Evolutionary conservation across 2,113 vertebrate species (phyloP).

Genomic region (Trichomycterus rosablanca): DNA sequence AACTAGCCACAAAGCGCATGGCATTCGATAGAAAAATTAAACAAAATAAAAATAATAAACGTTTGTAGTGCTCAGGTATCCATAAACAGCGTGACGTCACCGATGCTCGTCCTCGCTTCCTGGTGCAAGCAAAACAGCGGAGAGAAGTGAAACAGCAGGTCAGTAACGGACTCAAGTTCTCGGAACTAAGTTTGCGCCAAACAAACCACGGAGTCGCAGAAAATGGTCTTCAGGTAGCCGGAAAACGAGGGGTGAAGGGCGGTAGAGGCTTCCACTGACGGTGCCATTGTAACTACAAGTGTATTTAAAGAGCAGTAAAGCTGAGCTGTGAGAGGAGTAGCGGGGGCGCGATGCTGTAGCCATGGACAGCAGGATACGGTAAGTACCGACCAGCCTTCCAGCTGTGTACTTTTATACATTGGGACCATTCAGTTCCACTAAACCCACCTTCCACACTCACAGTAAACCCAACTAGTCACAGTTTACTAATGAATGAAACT

Average conservation of each 20-base stretch:
- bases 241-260: slow-evolving; percentile 22
- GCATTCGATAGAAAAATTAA: too few relatives aligned
- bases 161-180: slow-evolving; percentile 2
- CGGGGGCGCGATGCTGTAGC: slow-evolving; percentile 74
- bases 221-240: slow-evolving; percentile 37
- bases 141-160: slow-evolving; percentile 47
- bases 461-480: background rate
- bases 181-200: slow-evolving; percentile 5
- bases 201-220: background rate
- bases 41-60: too few relatives aligned
- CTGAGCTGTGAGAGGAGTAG: slow-evolving; percentile 55
- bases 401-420: slow-evolving; percentile 25
- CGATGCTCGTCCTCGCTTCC: slow-evolving; percentile 64
- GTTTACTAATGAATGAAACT: background rate
- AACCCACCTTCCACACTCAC: background rate
- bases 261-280: slow-evolving; percentile 26
- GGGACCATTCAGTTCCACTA: background rate
- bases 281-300: too few relatives aligned
- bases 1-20: too few relatives aligned
- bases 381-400: too few relatives aligned
- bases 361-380: slow-evolving; percentile 89
- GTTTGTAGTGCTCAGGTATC: slow-evolving; percentile 34
- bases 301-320: too few relatives aligned
- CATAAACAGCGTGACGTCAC: slow-evolving; percentile 61
- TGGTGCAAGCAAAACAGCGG: slow-evolving; percentile 53